phyloP scores from a whole-genome alignment of 2,888 invertebrate species.

The Oscheius myriophilus region DNA sequence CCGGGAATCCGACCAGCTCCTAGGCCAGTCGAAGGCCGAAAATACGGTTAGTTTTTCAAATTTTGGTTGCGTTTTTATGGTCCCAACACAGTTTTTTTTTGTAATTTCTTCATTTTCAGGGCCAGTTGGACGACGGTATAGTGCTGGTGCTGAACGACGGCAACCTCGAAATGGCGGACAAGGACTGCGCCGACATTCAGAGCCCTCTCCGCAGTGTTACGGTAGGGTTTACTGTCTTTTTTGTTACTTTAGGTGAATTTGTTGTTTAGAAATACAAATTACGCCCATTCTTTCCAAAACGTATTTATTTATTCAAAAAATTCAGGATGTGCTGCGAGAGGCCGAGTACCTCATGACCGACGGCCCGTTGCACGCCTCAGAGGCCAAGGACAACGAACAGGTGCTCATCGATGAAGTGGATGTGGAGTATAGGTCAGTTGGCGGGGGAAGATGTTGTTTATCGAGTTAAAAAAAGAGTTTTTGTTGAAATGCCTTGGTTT shows the following conservation, averaged over 20 bases:
- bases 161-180: conserved; percentile 37
- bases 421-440: conserved; percentile 51
- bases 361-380: conserved; percentile 47
- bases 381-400: conserved; percentile 39
- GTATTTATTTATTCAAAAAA: neutral
- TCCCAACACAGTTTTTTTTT: no score
- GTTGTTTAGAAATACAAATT: neutral
- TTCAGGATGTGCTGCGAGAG: conserved; percentile 56
- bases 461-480: neutral
- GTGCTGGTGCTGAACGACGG: conserved; percentile 49
- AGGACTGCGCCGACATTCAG: conserved; percentile 42
- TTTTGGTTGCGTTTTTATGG: neutral
- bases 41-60: neutral
- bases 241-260: neutral
- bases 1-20: conserved; percentile 19
- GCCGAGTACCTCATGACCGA: conserved; percentile 55
- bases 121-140: conserved; percentile 31
- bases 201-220: conserved; percentile 51
- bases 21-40: conserved; percentile 3
- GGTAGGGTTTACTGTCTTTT: conserved; percentile 22
- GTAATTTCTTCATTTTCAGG: neutral
- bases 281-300: no score
- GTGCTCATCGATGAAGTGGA: conserved; percentile 57
- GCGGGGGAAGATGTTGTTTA: neutral
- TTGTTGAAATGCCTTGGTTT: neutral